Evolutionary conservation across 1,140 invertebrate genomes (phyloP), one percentile per base, ranked within the genome.

Genomic region (Schlechtendalia chinensis): DNA sequence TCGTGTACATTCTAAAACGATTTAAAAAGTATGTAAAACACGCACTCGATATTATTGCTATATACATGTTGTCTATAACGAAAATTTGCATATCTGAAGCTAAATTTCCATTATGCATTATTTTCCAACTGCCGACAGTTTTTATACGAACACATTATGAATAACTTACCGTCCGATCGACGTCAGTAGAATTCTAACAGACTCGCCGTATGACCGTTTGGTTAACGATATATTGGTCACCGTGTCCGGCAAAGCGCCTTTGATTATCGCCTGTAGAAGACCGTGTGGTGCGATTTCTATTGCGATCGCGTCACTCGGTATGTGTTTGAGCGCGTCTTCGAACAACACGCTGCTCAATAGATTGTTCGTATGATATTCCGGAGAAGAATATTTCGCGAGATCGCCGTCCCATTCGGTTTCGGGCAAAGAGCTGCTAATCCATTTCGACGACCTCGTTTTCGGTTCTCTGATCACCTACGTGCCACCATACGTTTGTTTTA

Each of bases 321-420:
- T 86, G 81, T 89, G 86, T 67, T 86, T 84, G 27, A 89, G 80
- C 19, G 87, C 89, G 82, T 90, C 89, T 83, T 90, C 86, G 82
- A 91, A 91, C 32, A 90, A 83, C 3, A 91, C 90, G 32, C 89
- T 87, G 45, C 82, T 85, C 27, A 90, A 86, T 12, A 92, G 85
- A 84, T 93, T 92, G 85, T 91, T 91, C 12, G 90, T 89, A 83
- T 90, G 89, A 83, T 92, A 92, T 27, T 89, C 89, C 19, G 90
- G 87, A 6, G 90, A 91, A 5, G 89, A 89, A 56, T 84, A 85
- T 71, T 87, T 84, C 0, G 89, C 88, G 29, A 88, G 79, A 1
- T 87, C 84, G 5, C 86, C 59, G 1, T 82, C 61, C 84, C 84
- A 84, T 61, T 83, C 5, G 1, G 24, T 16, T 84, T 91, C 87